Evolutionary conservation across 2,888 invertebrate genomes (phyloP).

Genomic region (Erpobdella octoculata): DNA sequence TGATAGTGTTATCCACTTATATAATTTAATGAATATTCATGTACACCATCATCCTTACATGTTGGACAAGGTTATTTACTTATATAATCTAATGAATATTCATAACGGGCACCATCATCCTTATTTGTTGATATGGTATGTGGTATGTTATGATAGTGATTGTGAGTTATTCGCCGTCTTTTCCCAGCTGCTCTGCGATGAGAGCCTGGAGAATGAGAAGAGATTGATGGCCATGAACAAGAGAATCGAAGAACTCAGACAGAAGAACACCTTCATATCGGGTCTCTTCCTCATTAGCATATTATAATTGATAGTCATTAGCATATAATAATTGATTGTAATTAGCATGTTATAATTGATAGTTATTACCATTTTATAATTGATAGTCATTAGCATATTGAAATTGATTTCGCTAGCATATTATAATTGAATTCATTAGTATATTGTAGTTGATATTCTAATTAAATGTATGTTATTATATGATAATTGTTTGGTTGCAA

Average conservation of each 20-base stretch:
- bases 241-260: slow-evolving; percentile 34
- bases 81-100: not conserved
- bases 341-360: too few species aligned
- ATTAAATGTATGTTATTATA: too few species aligned
- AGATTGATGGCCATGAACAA: slow-evolving; percentile 33
- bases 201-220: slow-evolving; percentile 67
- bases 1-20: not conserved
- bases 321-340: too few species aligned
- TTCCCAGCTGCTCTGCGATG: slow-evolving; percentile 78
- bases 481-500: too few species aligned
- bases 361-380: too few species aligned
- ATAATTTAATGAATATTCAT: not conserved
- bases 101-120: not conserved
- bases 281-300: too few species aligned
- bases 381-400: too few species aligned
- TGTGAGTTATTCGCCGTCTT: not conserved
- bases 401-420: too few species aligned
- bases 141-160: not conserved
- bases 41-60: not conserved
- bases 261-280: slow-evolving; percentile 32
- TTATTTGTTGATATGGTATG: not conserved
- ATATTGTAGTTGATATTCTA: too few species aligned
- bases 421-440: too few species aligned
- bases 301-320: too few species aligned
- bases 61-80: not conserved